Base-by-base conservation (phyloP, 2,888 invertebrate genomes). In the Timema podura region DNA sequence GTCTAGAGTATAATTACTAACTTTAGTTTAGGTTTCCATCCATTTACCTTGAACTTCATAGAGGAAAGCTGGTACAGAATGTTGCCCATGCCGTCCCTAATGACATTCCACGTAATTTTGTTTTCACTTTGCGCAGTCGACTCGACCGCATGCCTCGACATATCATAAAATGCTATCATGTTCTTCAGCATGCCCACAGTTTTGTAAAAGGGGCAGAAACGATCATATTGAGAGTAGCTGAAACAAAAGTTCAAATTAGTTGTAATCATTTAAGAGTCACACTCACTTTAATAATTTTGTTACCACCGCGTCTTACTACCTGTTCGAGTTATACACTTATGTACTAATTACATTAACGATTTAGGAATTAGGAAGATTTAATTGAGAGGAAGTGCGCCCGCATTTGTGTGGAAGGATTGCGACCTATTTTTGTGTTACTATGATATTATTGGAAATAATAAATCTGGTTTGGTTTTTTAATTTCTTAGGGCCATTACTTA, bases 121-220 rank as follows among this genome's bases (percentile, higher is more conserved):
- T 98, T 97, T 82, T 99, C 99, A 61, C 95, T 95, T 84, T 98
- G 98, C 69, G 98, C 96, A 47, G 99, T 99, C 74, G 95, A 91
- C 85, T 99, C 98, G 2, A 99, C 98, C 1, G 98, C 94, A 82
- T 98, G 98, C 74, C 96, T 90, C 49, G 99, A 91, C 92, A 98
- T 91, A 83, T 99, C 99, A 84, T 98, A 99, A 85, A 99, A 96
- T 69, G 94, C 86, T 79, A 99, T 97, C 83, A 99, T 97, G 87
- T 99, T 99, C 82, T 89, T 91, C 80, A 99, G 82, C 98, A 99
- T 99, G 77, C 97, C 98, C 72, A 96, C 96, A 15, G 98, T 98
- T 87, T 99, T 99, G 88, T 98, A 99, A 88, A 99, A 99, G 78
- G 99, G 99, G 80, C 99, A 99, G 88, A 96, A 98, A 75, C 98